Percentiles rank a stretch among this genome's conserved stretches.
These are phyloP conservation scores for Chouioia cunea DNA, from an alignment of 2,888 invertebrate species.

Conservation along the genomic window DNA sequence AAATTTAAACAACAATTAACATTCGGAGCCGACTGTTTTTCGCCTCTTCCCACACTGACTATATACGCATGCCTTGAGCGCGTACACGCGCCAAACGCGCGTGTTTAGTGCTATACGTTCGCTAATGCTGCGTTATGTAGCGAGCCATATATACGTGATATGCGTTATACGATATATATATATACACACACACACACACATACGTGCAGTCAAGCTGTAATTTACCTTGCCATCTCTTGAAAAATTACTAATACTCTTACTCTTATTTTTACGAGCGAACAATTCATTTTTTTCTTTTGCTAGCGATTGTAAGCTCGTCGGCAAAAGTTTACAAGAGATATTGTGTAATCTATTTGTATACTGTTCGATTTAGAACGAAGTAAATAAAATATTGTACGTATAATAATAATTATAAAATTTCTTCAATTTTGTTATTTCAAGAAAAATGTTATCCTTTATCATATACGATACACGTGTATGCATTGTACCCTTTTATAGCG, in stretches of 20 bases:
- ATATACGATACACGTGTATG: slow-evolving; percentile 51
- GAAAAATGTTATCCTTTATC: not conserved
- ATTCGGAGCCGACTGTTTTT: slow-evolving; percentile 57
- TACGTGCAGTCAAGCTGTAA: no score
- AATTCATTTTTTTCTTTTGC: no score
- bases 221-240: no score
- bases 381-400: no score
- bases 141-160: not conserved
- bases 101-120: not conserved
- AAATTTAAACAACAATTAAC: slow-evolving; percentile 68
- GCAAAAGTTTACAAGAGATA: no score
- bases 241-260: no score
- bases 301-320: no score
- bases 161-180: not conserved
- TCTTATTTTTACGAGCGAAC: no score
- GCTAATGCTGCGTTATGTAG: not conserved
- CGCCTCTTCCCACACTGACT: slow-evolving; percentile 59
- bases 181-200: not conserved
- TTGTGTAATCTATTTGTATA: no score
- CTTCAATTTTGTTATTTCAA: not conserved
- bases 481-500: slow-evolving; percentile 30
- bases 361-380: no score
- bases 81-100: not conserved
- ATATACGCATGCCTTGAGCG: not conserved
- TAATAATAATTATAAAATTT: no score